Base-by-base conservation (phyloP, 2,797 vertebrate species). In the Pseudotriccus pelzelni region DNA sequence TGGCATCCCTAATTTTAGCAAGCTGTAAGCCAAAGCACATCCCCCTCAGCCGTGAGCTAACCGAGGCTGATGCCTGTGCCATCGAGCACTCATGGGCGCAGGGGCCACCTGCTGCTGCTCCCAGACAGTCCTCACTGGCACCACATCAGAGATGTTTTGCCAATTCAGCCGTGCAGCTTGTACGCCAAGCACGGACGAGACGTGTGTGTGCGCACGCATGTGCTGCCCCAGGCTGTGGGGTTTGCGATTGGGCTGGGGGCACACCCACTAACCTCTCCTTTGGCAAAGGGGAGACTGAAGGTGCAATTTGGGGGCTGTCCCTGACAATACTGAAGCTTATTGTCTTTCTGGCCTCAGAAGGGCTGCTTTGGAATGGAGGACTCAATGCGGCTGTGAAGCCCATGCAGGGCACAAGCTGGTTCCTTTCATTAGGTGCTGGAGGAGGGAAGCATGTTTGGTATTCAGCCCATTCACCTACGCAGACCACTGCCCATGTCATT, bases 1-100 rank as follows among this genome's bases (percentile, higher is more conserved):
- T 5, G 76, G 79, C 89, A 94, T 76, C 87, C 89, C 95, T 96
- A 95, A 96, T 90, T 93, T 96, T 94, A 96, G 96, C 7, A 3
- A 88, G 73, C 70, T 22, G 79, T 60, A 76, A 84, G 59, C 47
- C 64, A 74, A 84, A 43, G 90, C 10, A 3, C 78, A 92, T 36
- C 59, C 53, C 58, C 16, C 60, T 8, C 12, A n/a, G 43, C 53
- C 13, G 0, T 12, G 22, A 90, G 77, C 25, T 74, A 12, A 62
- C 18, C 0, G 0, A 34, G 88, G 78, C 58, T 7, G 2, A 18
- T 70, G 69, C 37, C 37, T 0, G 1, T 39, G 56, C 70, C 43
- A 60, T 68, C 0, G 0, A 59, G 83, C 44, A 41, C 85, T 76
- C 82, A 37, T 1, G 24, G 87, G 93, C 4, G 9, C 47, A 9